Evolutionary conservation across 2,888 invertebrate genomes (phyloP).

Genomic region (Melieria picta): DNA sequence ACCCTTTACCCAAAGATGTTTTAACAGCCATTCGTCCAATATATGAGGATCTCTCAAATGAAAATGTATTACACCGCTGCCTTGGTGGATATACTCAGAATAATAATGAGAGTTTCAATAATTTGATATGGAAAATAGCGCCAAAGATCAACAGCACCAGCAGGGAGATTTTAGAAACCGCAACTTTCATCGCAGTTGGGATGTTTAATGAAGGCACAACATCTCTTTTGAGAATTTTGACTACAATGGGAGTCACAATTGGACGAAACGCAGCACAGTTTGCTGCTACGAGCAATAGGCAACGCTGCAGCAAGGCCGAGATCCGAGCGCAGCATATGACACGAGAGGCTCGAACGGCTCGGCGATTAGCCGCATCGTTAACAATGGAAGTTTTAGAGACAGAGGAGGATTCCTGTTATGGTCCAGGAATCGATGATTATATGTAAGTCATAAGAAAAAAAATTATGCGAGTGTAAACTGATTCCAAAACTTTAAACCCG

Average conservation of each 20-base stretch:
- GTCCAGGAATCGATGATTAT: slow-evolving; percentile 1
- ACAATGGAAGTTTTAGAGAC: background rate
- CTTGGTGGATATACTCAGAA: slow-evolving; percentile 7
- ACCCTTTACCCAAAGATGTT: background rate
- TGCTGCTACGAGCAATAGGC: background rate
- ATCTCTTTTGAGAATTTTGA: background rate
- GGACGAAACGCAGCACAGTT: background rate
- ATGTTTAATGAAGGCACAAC: slow-evolving; percentile 10
- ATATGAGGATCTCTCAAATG: background rate
- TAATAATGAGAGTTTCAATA: slow-evolving; percentile 13
- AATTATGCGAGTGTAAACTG: background rate
- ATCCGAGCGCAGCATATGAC: background rate
- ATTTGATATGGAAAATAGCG: slow-evolving; percentile 7
- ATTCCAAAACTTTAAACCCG: too few relatives aligned
- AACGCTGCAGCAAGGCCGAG: background rate
- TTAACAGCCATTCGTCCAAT: slow-evolving; percentile 3
- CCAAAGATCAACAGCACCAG: background rate
- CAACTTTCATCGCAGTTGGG: too few relatives aligned
- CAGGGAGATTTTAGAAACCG: too few relatives aligned
- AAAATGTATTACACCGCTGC: slow-evolving; percentile 13
- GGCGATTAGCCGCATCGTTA: slow-evolving; percentile 1
- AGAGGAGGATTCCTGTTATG: background rate
- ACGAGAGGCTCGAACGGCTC: slow-evolving; percentile 4
- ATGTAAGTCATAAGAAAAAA: slow-evolving; percentile 13
- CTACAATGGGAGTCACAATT: background rate